A percentile compares a stretch with the other conserved stretches of the same genome.
phyloP scores from a whole-genome alignment of 1,140 invertebrate genomes.

The Cotesia vestalis region DNA sequence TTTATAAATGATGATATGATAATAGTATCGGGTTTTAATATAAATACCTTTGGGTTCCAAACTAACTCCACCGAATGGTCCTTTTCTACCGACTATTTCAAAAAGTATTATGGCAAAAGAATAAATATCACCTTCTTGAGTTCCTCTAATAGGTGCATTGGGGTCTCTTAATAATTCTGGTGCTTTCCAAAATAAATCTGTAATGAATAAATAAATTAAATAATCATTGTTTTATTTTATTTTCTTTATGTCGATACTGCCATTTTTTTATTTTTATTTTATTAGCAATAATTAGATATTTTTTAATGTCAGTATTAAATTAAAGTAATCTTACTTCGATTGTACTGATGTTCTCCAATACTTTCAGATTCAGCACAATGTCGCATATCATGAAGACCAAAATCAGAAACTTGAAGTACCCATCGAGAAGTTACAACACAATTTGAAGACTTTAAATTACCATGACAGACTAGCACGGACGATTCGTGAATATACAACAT shows the following conservation, averaged over 20 bases:
- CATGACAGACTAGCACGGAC: conserved; percentile 86
- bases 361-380: conserved; percentile 83
- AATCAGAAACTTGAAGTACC: conserved; percentile 94
- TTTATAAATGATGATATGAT: conserved; percentile 82
- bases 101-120: conserved; percentile 95
- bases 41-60: conserved; percentile 84
- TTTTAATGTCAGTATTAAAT: no score
- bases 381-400: conserved; percentile 89
- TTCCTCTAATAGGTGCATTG: conserved; percentile 71
- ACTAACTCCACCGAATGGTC: conserved; percentile 83
- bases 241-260: no score
- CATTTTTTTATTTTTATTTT: no score
- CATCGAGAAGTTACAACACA: conserved; percentile 93
- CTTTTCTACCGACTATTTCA: conserved; percentile 90
- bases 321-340: conserved; percentile 75
- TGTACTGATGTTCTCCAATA: conserved; percentile 90
- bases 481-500: conserved; percentile 95
- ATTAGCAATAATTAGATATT: no score
- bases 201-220: conserved; percentile 9
- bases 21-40: conserved; percentile 56
- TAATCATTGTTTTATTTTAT: no score
- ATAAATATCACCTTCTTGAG: conserved; percentile 92
- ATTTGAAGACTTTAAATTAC: conserved; percentile 97
- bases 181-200: conserved; percentile 94
- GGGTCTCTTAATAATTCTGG: conserved; percentile 88